Evolutionary conservation across 2,888 invertebrate species (phyloP).

Genomic region (Synanthedon myopaeformis): DNA sequence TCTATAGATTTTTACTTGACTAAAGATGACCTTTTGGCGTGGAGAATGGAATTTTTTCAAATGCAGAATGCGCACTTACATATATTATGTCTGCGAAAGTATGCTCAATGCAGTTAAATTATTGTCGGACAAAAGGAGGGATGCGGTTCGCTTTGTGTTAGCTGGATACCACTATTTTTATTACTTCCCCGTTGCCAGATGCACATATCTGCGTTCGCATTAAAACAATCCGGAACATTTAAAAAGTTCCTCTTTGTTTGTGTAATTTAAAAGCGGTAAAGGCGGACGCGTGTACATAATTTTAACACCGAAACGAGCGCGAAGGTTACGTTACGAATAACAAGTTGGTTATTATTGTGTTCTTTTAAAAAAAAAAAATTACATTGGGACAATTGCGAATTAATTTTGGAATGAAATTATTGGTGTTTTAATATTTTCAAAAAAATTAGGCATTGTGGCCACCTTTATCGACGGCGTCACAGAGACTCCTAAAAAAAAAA

Average conservation of each 20-base stretch:
- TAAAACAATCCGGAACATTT: background rate
- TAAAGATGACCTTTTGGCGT: too few relatives aligned
- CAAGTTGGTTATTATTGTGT: too few relatives aligned
- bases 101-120: slow-evolving; percentile 25
- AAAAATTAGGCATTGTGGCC: too few relatives aligned
- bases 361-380: background rate
- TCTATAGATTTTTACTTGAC: too few relatives aligned
- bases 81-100: background rate
- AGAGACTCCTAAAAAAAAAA: too few relatives aligned
- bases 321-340: too few relatives aligned
- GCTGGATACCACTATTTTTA: slow-evolving; percentile 27
- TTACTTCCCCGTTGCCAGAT: slow-evolving; percentile 12
- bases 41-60: too few relatives aligned
- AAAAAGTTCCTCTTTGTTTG: background rate
- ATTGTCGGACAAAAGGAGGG: slow-evolving; percentile 21
- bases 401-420: too few relatives aligned
- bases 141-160: slow-evolving; percentile 22
- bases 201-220: slow-evolving; percentile 14
- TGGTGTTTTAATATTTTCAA: too few relatives aligned
- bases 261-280: background rate
- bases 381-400: too few relatives aligned
- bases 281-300: background rate
- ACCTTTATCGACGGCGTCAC: too few relatives aligned
- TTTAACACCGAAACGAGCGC: background rate
- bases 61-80: too few relatives aligned